A percentile compares a stretch with the other conserved stretches of the same genome.
phyloP scores from a whole-genome alignment of 2,888 invertebrate genomes.

The Prostheceraeus crozeri region DNA sequence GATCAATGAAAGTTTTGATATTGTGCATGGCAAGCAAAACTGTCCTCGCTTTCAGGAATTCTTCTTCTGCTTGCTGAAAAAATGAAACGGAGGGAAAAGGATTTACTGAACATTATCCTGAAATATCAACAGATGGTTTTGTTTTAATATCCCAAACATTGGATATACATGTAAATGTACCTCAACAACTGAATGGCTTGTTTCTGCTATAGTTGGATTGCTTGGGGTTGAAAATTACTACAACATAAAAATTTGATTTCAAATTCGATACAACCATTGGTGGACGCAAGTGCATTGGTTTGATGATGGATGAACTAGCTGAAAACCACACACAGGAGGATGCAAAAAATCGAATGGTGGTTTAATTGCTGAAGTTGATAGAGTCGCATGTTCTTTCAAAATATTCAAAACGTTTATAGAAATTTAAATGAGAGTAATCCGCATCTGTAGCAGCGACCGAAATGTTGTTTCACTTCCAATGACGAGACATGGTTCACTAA shows the following conservation, averaged over 20 bases:
- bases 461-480: neutral
- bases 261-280: neutral
- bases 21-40: no score
- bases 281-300: neutral
- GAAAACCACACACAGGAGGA: neutral
- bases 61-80: no score
- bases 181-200: neutral
- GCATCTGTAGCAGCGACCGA: neutral
- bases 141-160: conserved; percentile 14
- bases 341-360: conserved; percentile 11
- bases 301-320: conserved; percentile 18
- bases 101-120: no score
- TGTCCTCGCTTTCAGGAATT: no score
- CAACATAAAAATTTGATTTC: neutral
- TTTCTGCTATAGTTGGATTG: conserved; percentile 25
- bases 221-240: conserved; percentile 7
- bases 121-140: conserved; percentile 19
- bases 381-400: no score
- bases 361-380: no score
- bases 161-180: conserved; percentile 10
- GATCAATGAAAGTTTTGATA: no score
- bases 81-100: no score
- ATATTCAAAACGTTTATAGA: conserved; percentile 6
- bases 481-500: no score
- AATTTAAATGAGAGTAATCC: conserved; percentile 16